Evolutionary conservation across 2,113 vertebrate genomes (phyloP), one percentile per base, ranked within the genome.

Genomic region (Chamaea fasciata): DNA sequence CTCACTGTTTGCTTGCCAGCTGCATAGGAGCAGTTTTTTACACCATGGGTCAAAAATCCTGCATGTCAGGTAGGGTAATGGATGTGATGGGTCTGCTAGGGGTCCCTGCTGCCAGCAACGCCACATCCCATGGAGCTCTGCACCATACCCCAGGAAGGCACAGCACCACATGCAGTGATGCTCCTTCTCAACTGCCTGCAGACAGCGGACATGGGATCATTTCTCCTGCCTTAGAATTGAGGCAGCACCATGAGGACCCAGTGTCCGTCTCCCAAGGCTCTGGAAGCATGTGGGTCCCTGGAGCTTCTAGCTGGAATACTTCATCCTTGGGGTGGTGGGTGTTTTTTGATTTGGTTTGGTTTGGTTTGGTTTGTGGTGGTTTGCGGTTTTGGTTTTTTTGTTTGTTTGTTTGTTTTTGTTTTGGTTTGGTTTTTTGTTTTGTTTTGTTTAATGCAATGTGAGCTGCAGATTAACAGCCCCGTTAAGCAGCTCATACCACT

Each of bases 291-390:
- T 16, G n/a, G 23, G 7, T 63, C 35, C 33, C 63, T 22, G 60
- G 22, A 41, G 23, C 30, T 64, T 44, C 33, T 3, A 1, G 0
- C 24, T n/a, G n/a, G 57, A 67, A 83, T 2, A 1, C 31, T 84
- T 50, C 17, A 15, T 26, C 35, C 8, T 2, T 41, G 28, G 8
- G 19, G 17, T 20, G 12, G 19, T 20, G 27, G 11, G 8, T 41
- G 41, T 10, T 11, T 44, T 11, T 14, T 22, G 44, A n/a, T n/a
- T n/a, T n/a, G n/a, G n/a, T 55, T 44, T 77, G 22, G 21, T 22
- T 57, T 31, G 31, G 3, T 23, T 22, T 55, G 44, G 23, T 24
- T 27, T 39, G 37, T 39, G 37, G 37, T 10, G 37, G 37, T 39
- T 39, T 39, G 37, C 37, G 46, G 7, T 56, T n/a, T 14, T 35